phyloP scores from a whole-genome alignment of 1,140 invertebrate species.

The Trichonephila inaurata region DNA sequence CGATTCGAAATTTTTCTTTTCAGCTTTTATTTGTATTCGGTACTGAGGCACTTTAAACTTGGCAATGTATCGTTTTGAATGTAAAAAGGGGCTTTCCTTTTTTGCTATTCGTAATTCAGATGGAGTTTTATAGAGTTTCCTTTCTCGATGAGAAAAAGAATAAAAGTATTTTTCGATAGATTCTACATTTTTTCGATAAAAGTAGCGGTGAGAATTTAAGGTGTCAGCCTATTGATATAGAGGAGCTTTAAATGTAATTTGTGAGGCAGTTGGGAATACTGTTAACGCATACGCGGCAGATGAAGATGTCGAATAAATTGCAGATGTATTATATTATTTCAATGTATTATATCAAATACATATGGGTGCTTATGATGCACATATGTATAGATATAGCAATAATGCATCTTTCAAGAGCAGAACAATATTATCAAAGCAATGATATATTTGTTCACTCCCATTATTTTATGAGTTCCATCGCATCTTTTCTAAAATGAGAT shows the following conservation, averaged over 20 bases:
- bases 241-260: conserved; percentile 47
- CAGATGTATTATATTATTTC: not conserved
- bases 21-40: conserved; percentile 59
- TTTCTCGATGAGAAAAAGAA: conserved; percentile 17
- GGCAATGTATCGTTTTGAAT: conserved; percentile 67
- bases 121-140: conserved; percentile 55
- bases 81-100: conserved; percentile 8
- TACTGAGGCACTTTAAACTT: conserved; percentile 45
- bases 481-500: too few relatives aligned
- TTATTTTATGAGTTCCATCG: too few relatives aligned
- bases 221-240: conserved; percentile 45
- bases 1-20: conserved; percentile 19
- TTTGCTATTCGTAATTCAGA: conserved; percentile 66
- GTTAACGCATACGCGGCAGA: not conserved
- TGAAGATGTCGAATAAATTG: not conserved
- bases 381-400: too few relatives aligned
- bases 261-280: conserved; percentile 12
- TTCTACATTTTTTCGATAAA: conserved; percentile 54
- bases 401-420: too few relatives aligned
- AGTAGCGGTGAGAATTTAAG: not conserved
- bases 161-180: not conserved
- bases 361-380: not conserved
- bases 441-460: too few relatives aligned
- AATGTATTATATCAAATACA: not conserved
- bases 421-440: too few relatives aligned